Evolutionary conservation across 2,113 vertebrate species (phyloP).

Genomic region (Acrocephalus kingi): DNA sequence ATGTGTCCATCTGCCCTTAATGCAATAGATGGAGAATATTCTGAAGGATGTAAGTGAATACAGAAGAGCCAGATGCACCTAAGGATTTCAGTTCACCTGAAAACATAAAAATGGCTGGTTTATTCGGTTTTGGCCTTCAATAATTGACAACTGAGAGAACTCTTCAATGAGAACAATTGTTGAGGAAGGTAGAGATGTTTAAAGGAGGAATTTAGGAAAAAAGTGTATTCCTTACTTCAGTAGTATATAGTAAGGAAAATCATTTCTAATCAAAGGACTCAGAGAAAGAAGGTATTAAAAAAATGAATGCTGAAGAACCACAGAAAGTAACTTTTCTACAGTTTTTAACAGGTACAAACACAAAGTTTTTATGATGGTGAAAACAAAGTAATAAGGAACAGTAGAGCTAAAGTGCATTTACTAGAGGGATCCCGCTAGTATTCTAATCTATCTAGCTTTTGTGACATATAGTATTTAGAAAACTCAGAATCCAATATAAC

Average conservation of each 20-base stretch:
- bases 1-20: constrained; percentile 15
- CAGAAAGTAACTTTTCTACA: not conserved
- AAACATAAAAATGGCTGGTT: not conserved
- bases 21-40: not conserved
- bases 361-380: not conserved
- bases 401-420: not conserved
- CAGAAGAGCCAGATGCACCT: not conserved
- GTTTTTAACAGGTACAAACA: not conserved
- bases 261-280: not conserved
- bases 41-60: not conserved
- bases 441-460: not conserved
- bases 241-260: not conserved
- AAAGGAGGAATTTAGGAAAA: not conserved
- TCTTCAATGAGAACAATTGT: not conserved
- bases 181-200: not conserved
- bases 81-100: not conserved
- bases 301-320: not conserved
- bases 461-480: not conserved
- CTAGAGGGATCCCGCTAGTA: not conserved
- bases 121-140: not conserved
- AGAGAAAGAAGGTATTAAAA: not conserved
- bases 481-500: not conserved
- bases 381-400: not conserved
- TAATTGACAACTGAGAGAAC: constrained; percentile 7
- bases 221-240: not conserved